phyloP scores from a whole-genome alignment of 2,797 vertebrate species.

The Anomalospiza imberbis region DNA sequence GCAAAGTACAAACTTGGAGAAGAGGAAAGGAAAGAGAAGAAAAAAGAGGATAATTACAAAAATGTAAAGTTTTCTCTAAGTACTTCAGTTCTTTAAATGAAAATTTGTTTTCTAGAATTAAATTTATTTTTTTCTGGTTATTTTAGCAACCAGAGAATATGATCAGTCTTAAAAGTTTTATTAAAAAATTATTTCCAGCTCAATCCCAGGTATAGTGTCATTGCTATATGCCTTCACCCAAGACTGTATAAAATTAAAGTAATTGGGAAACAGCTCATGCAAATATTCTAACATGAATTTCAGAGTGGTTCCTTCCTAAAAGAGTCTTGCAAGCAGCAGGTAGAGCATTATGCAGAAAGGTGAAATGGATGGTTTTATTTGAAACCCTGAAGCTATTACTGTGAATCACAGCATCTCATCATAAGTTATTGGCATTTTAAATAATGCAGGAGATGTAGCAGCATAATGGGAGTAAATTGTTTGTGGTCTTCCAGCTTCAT shows the following conservation, averaged over 20 bases:
- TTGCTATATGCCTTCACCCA: background rate
- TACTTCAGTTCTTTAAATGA: background rate
- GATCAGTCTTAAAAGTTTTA: background rate
- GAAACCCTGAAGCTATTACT: background rate
- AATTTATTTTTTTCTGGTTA: background rate
- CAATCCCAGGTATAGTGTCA: background rate
- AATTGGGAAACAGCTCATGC: background rate
- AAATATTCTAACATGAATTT: background rate
- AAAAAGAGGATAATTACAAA: background rate
- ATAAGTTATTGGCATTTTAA: background rate
- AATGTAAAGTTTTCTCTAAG: background rate
- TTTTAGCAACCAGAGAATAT: background rate
- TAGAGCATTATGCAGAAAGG: background rate
- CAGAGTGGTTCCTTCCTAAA: background rate
- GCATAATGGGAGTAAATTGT: background rate
- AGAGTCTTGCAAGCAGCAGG: background rate
- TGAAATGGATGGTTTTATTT: background rate
- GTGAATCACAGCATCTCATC: background rate
- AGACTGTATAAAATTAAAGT: background rate
- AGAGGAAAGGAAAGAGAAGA: background rate
- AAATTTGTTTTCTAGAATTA: background rate
- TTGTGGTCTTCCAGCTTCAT: conserved; percentile 84
- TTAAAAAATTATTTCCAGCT: background rate
- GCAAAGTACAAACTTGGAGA: background rate
- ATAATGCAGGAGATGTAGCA: background rate